Evolutionary conservation across 2,797 vertebrate species (phyloP), one percentile per base, ranked within the genome.

Genomic region (Peromyscus aztecus): DNA sequence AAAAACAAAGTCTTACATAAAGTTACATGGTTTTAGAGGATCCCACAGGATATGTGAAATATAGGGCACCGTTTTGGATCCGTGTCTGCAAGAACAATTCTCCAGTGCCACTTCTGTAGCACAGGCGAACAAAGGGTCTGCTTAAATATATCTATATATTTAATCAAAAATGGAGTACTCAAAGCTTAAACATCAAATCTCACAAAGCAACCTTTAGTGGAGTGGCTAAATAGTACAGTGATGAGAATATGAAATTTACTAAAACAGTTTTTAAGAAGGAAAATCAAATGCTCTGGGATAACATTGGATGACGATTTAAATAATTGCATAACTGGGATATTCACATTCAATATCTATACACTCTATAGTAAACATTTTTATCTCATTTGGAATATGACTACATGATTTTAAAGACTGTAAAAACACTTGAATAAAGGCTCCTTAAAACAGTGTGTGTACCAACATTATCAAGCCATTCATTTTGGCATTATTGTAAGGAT

Each of bases 111-210:
- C 63, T 57, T 94, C 90, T 89, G 69, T 95, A 94, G 94, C 78
- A 31, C 0, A 78, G 59, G 46, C 94, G 92, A 97, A 96, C 89
- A 95, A 67, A 94, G 59, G 61, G 78, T 31, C 61, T 78, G 23
- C 63, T 91, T 93, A 89, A 71, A 83, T 87, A 77, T 63, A 31
- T 63, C 46, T 94, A 34, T 52, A 55, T 55, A 31, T 92, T 97
- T 43, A 96, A 97, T 91, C 57, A 97, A 93, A 97, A 75, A 82
- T 37, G 69, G 61, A 85, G 52, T 40, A 73, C n/a, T 52, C 12
- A n/a, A 65, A 95, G 63, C 77, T 80, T 93, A 89, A 93, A 95
- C 57, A 89, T 29, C 24, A 55, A 17, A 78, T 80, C n/a, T 83
- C 80, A 46, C 6, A 73, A 12, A 71, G 89, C 76, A 71, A 84